Evolutionary conservation across 2,888 invertebrate genomes (phyloP).

Genomic region (Drosophila paranaensis): DNA sequence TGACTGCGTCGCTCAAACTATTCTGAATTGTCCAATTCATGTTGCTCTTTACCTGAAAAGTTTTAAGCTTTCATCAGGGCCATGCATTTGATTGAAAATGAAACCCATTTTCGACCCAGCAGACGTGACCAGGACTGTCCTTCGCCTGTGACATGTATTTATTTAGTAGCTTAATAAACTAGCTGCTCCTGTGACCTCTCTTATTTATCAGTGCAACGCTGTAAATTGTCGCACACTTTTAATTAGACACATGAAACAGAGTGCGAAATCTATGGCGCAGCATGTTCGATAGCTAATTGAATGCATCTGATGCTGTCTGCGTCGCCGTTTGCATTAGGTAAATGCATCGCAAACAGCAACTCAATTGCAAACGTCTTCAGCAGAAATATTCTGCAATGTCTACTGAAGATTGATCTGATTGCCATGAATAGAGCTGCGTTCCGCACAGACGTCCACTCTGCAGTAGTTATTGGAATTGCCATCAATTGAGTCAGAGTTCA

Average conservation of each 20-base stretch:
- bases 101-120: not conserved
- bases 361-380: slow-evolving; percentile 7
- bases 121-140: slow-evolving; percentile 19
- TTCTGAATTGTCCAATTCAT: not conserved
- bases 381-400: not conserved
- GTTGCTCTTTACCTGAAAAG: not conserved
- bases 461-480: slow-evolving; percentile 5
- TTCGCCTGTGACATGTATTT: slow-evolving; percentile 50
- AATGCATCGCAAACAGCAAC: slow-evolving; percentile 28
- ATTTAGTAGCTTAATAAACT: slow-evolving; percentile 47
- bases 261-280: not conserved
- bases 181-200: slow-evolving; percentile 12
- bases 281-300: slow-evolving; percentile 4
- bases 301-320: not conserved
- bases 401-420: not conserved
- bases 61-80: not conserved
- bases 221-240: slow-evolving; percentile 34
- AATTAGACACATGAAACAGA: slow-evolving; percentile 23
- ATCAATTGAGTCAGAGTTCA: slow-evolving; percentile 26
- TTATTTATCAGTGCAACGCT: slow-evolving; percentile 39
- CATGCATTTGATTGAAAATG: not conserved
- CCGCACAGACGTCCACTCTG: not conserved
- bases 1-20: not conserved
- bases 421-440: not conserved
- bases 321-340: not conserved